phyloP scores from a whole-genome alignment of 1,140 invertebrate species.

The Coptotermes formosanus region DNA sequence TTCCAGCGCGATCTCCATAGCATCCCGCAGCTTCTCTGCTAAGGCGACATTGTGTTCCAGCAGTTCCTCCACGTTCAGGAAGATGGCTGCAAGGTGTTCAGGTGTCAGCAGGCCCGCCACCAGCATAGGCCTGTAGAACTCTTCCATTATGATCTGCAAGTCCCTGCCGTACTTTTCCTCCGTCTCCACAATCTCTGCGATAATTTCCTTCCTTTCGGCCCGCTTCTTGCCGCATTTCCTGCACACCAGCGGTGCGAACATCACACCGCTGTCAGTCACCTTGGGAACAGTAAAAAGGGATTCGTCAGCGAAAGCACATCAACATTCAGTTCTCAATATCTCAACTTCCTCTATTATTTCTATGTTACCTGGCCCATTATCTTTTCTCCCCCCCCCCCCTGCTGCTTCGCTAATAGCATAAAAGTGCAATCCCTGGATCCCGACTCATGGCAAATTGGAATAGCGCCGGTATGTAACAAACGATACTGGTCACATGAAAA shows the following conservation, averaged over 20 bases:
- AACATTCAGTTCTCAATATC: neutral
- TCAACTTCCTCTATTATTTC: too few species aligned
- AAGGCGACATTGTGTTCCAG: constrained; percentile 85
- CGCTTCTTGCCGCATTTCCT: constrained; percentile 84
- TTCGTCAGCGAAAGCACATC: too few species aligned
- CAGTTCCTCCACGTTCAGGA: constrained; percentile 91
- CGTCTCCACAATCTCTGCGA: constrained; percentile 93
- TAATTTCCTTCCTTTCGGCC: constrained; percentile 88
- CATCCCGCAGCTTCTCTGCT: constrained; percentile 80
- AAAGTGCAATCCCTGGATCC: too few species aligned
- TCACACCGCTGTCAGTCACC: constrained; percentile 54
- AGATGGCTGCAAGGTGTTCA: constrained; percentile 67
- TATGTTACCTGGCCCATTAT: too few species aligned
- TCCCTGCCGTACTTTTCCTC: constrained; percentile 94
- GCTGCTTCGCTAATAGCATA: too few species aligned
- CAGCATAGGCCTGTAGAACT: constrained; percentile 92
- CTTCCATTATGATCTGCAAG: constrained; percentile 86
- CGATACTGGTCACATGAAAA: too few species aligned
- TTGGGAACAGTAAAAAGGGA: neutral
- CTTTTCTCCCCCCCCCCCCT: too few species aligned
- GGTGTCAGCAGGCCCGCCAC: constrained; percentile 68
- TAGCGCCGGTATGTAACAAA: too few species aligned
- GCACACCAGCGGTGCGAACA: constrained; percentile 79
- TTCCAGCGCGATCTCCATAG: constrained; percentile 80
- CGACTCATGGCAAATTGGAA: too few species aligned